Evolutionary conservation across 1,140 invertebrate species (phyloP).

Genomic region (Calephelis nemesis): DNA sequence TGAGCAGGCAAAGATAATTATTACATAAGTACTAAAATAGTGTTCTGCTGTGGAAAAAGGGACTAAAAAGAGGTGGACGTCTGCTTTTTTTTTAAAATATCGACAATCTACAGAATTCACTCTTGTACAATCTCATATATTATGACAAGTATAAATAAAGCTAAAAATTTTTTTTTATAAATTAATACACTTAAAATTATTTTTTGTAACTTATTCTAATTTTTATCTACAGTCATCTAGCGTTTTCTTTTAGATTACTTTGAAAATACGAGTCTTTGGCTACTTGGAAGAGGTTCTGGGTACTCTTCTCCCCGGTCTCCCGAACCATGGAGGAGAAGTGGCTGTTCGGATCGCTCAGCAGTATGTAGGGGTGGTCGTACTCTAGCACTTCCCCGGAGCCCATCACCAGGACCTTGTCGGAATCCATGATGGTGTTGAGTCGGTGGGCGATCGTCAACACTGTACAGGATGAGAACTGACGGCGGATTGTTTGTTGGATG

Average conservation of each 20-base stretch:
- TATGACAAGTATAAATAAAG: too few relatives aligned
- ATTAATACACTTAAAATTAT: too few relatives aligned
- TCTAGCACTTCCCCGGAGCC: conserved; percentile 81
- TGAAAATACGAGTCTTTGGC: conserved; percentile 82
- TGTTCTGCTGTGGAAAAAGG: too few relatives aligned
- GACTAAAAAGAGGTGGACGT: too few relatives aligned
- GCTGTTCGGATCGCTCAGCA: conserved; percentile 74
- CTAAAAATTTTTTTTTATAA: too few relatives aligned
- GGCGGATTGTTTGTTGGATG: conserved; percentile 90
- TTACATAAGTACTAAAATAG: too few relatives aligned
- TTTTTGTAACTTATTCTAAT: background rate
- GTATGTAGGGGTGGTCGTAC: conserved; percentile 81
- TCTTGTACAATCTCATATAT: too few relatives aligned
- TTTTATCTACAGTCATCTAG: conserved; percentile 34
- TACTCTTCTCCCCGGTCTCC: conserved; percentile 64
- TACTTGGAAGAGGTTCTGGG: conserved; percentile 64
- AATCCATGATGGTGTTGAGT: conserved; percentile 96
- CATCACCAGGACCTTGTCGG: conserved; percentile 87
- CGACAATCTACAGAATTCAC: too few relatives aligned
- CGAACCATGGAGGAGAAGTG: conserved; percentile 58
- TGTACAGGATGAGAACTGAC: conserved; percentile 92
- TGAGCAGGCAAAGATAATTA: too few relatives aligned
- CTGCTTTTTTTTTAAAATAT: too few relatives aligned
- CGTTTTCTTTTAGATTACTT: conserved; percentile 59
- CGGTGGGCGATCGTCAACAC: conserved; percentile 97